Percentiles rank a stretch among this genome's conserved stretches.
Conservation (phyloP, 2,797 vertebrate genomes). For the Coregonus sp. region DNA sequence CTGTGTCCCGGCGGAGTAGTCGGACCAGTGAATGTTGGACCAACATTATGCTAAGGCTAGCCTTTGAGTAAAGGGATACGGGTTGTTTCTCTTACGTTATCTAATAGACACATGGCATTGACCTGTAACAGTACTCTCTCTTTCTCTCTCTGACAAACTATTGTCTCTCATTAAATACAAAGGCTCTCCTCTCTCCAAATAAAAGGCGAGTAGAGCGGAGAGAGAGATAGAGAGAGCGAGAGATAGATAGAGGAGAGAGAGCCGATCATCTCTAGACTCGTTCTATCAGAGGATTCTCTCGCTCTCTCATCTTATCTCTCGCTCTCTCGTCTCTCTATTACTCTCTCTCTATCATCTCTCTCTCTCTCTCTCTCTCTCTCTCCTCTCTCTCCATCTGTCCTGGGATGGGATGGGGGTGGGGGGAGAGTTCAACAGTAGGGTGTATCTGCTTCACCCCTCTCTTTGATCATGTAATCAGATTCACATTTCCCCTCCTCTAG, state of each 20-base stretch:
- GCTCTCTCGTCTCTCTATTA: no score
- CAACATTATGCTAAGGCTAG: constrained; percentile 10
- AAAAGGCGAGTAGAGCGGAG: no score
- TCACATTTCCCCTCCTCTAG: neutral
- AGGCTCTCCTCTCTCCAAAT: no score
- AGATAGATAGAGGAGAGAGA: no score
- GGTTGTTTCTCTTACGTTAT: constrained; percentile 13
- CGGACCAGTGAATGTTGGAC: constrained; percentile 10
- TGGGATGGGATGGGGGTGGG: neutral
- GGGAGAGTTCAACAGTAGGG: constrained; percentile 6
- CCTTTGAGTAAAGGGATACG: constrained; percentile 25
- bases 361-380: neutral
- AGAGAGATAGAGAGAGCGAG: no score
- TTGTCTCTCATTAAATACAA: constrained; percentile 10
- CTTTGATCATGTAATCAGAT: constrained; percentile 19
- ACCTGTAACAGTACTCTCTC: constrained; percentile 28
- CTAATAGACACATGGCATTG: constrained; percentile 26
- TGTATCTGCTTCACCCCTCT: constrained; percentile 9
- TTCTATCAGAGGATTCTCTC: no score
- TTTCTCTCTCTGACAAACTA: neutral
- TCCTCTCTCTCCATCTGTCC: constrained; percentile 6
- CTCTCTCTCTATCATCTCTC: no score
- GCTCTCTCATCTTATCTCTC: no score
- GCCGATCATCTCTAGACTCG: no score
- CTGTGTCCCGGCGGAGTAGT: neutral